phyloP scores from a whole-genome alignment of 23 tunicate genomes.

The Oikopleura vanhoeffeni region DNA sequence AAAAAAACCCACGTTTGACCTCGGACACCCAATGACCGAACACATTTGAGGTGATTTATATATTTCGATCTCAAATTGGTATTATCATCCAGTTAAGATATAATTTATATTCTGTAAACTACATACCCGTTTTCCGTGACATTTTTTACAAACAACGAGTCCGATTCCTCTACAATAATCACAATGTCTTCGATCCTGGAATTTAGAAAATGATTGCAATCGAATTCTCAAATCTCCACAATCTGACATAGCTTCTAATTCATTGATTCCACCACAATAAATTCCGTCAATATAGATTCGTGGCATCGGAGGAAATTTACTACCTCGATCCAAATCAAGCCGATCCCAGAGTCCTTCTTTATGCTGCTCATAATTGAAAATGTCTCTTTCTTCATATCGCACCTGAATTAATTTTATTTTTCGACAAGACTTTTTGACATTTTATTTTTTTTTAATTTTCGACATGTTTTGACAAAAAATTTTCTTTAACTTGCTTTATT shows the following conservation, averaged over 20 bases:
- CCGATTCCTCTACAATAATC: neutral
- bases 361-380: constrained; percentile 28
- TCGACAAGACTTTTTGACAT: neutral
- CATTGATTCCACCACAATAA: constrained; percentile 54
- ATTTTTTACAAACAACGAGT: neutral
- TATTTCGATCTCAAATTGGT: too few species aligned
- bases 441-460: neutral
- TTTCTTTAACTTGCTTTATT: too few species aligned
- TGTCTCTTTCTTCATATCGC: constrained; percentile 45
- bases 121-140: neutral
- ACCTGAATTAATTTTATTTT: neutral
- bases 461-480: too few species aligned
- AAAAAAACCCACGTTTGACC: neutral
- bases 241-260: constrained; percentile 76
- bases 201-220: constrained; percentile 40
- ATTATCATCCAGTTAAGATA: neutral
- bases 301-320: constrained; percentile 51
- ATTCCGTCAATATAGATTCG: constrained; percentile 80
- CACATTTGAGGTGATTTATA: too few species aligned
- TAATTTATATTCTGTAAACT: neutral
- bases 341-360: constrained; percentile 62
- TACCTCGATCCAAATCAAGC: constrained; percentile 37
- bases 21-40: too few species aligned
- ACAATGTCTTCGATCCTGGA: constrained; percentile 6
- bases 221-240: constrained; percentile 95